Conservation (phyloP, 1,140 invertebrate species). For the Drosophila ercepeae region DNA sequence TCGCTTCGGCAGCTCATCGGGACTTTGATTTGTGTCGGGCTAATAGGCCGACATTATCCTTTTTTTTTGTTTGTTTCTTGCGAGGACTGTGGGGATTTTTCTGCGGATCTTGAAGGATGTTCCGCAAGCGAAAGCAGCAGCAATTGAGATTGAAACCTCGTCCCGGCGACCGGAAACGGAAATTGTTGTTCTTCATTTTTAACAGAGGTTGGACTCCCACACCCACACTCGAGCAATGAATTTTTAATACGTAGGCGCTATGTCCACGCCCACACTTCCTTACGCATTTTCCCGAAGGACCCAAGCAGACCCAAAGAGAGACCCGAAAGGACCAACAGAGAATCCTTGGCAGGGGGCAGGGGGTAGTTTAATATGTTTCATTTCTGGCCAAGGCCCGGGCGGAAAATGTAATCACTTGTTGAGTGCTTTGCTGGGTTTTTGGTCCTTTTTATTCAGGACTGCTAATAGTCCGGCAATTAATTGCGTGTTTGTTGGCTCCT, state of each 20-base stretch:
- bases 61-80: background rate
- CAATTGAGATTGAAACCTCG: constrained; percentile 55
- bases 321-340: background rate
- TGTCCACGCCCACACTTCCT: background rate
- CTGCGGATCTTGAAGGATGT: too few relatives aligned
- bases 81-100: too few relatives aligned
- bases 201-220: constrained; percentile 68
- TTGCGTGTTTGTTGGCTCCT: constrained; percentile 25
- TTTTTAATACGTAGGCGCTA: constrained; percentile 57
- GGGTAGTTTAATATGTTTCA: constrained; percentile 8
- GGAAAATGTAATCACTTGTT: constrained; percentile 42
- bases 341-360: constrained; percentile 1
- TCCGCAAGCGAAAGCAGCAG: constrained; percentile 54
- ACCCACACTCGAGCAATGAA: constrained; percentile 56
- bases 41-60: constrained; percentile 25
- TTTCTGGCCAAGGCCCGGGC: background rate
- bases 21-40: constrained; percentile 26
- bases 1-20: constrained; percentile 10
- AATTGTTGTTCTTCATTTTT: constrained; percentile 80
- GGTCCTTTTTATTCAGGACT: constrained; percentile 1
- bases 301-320: constrained; percentile 8
- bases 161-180: constrained; percentile 68
- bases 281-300: background rate
- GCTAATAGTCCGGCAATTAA: constrained; percentile 64
- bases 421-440: constrained; percentile 28